Percentiles rank a stretch among this genome's conserved stretches.
These are phyloP conservation scores for Melospiza melodia DNA, from an alignment of 2,113 vertebrate species.

Conservation along the genomic window DNA sequence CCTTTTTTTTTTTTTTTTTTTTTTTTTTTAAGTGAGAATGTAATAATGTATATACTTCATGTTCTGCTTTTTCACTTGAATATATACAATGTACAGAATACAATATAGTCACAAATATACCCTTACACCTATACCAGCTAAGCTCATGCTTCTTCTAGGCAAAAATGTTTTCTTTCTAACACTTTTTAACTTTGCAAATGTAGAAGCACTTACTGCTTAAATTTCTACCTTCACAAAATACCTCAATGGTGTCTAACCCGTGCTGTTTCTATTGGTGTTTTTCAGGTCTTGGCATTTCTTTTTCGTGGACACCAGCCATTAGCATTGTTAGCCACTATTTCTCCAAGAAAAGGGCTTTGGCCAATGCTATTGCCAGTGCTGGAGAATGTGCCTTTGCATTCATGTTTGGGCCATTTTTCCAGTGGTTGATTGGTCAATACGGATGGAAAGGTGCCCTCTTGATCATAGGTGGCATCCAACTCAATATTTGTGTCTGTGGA, in stretches of 20 bases:
- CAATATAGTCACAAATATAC: neutral
- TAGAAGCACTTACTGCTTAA: neutral
- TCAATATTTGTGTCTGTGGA: slow-evolving; percentile 60
- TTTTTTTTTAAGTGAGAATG: neutral
- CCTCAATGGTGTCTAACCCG: neutral
- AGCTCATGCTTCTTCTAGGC: neutral
- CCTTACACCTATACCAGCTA: neutral
- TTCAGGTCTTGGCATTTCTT: slow-evolving; percentile 74
- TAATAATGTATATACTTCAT: neutral
- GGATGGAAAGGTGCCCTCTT: slow-evolving; percentile 58
- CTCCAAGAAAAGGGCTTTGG: slow-evolving; percentile 73
- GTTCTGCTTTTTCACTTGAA: neutral
- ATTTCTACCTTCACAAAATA: neutral
- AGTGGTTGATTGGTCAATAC: slow-evolving; percentile 51
- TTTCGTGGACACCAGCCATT: slow-evolving; percentile 75
- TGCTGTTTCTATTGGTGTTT: neutral
- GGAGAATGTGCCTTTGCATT: slow-evolving; percentile 78
- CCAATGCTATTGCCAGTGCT: slow-evolving; percentile 75
- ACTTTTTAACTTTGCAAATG: neutral
- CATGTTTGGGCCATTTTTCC: slow-evolving; percentile 46
- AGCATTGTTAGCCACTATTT: slow-evolving; percentile 83
- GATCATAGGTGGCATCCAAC: slow-evolving; percentile 55
- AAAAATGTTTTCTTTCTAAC: neutral
- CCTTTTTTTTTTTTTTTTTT: too few species aligned
- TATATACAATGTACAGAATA: neutral